Evolutionary conservation across 2,113 vertebrate species (phyloP).

Genomic region (Pygoscelis antarcticus): DNA sequence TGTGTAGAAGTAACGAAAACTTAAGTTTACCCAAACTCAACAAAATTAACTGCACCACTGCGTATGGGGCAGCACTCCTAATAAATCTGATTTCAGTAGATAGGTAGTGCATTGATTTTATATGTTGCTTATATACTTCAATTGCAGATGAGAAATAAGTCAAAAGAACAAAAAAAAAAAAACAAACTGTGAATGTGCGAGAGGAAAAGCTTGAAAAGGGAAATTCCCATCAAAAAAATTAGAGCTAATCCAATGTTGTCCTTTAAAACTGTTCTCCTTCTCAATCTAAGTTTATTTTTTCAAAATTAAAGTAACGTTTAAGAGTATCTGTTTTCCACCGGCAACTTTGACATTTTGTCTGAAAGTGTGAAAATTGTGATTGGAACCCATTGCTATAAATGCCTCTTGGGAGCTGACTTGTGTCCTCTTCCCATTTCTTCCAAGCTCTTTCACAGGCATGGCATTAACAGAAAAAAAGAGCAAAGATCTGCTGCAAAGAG

Average conservation of each 20-base stretch:
- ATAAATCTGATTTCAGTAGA: background rate
- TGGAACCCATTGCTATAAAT: background rate
- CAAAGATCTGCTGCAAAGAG: background rate
- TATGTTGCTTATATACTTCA: background rate
- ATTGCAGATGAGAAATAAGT: background rate
- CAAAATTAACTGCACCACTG: background rate
- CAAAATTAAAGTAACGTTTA: background rate
- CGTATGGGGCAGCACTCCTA: background rate
- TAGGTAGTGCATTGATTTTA: background rate
- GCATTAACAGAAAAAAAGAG: background rate
- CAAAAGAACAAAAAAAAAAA: background rate
- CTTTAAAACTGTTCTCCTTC: background rate
- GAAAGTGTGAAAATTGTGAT: background rate
- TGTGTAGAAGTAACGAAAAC: background rate
- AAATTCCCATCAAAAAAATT: background rate
- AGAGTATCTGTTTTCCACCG: background rate
- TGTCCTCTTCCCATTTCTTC: background rate
- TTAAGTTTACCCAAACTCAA: background rate
- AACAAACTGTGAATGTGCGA: background rate
- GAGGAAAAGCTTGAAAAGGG: background rate
- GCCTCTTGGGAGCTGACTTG: background rate
- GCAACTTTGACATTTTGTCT: background rate
- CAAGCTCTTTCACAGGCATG: background rate
- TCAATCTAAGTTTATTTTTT: background rate
- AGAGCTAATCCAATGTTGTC: background rate